Percentiles rank a stretch among this genome's conserved stretches.
These are phyloP conservation scores for Coenonympha glycerion DNA, from an alignment of 2,888 invertebrate species.

Conservation along the genomic window DNA sequence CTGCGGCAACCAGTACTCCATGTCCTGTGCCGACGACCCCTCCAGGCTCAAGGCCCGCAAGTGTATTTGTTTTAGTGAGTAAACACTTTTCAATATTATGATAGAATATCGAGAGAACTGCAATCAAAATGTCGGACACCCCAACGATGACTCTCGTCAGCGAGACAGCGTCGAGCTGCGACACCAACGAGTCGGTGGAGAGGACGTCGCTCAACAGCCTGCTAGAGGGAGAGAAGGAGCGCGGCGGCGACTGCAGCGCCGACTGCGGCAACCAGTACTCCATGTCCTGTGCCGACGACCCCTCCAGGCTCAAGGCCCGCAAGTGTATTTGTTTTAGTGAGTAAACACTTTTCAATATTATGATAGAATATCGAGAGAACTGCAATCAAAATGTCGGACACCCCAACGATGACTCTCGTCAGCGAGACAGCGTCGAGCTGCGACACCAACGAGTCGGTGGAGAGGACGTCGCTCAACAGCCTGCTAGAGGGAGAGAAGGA, in stretches of 20 bases:
- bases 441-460: not conserved
- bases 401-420: too few species aligned
- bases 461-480: not conserved
- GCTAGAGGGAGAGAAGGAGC: constrained; percentile 28
- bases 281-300: constrained; percentile 12
- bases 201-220: not conserved
- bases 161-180: too few species aligned
- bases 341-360: not conserved
- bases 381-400: too few species aligned
- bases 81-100: not conserved
- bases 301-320: not conserved
- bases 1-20: not conserved
- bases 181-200: not conserved
- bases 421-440: too few species aligned
- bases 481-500: constrained; percentile 28
- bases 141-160: too few species aligned
- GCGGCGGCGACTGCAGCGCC: not conserved
- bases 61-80: not conserved
- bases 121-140: too few species aligned
- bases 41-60: not conserved
- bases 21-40: not conserved
- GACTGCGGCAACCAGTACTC: constrained; percentile 13
- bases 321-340: not conserved
- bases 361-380: too few species aligned
- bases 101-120: too few species aligned